Percentiles rank a stretch among this genome's conserved stretches.
Evolutionary conservation across 2,888 invertebrate genomes (phyloP).

Genomic region (Salticus scenicus): DNA sequence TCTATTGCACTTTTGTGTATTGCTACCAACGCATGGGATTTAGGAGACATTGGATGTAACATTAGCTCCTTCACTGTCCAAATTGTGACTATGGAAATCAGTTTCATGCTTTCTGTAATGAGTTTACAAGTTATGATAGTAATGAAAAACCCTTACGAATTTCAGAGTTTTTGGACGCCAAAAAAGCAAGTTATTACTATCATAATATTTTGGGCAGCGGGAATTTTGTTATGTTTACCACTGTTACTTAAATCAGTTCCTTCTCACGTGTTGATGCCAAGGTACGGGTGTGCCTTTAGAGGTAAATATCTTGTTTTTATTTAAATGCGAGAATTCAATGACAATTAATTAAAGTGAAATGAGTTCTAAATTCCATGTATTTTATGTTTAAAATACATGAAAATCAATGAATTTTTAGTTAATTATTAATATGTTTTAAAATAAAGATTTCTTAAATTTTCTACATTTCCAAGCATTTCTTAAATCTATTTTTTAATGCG

Average conservation of each 20-base stretch:
- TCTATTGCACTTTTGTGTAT: conserved; percentile 64
- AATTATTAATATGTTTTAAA: too few relatives aligned
- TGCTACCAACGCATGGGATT: conserved; percentile 69
- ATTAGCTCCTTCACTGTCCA: conserved; percentile 71
- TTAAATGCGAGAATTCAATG: too few relatives aligned
- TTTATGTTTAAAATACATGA: too few relatives aligned
- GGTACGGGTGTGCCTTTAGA: conserved; percentile 72
- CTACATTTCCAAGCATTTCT: too few relatives aligned
- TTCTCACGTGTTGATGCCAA: conserved; percentile 70
- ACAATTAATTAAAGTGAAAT: too few relatives aligned
- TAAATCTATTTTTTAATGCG: too few relatives aligned
- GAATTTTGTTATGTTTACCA: conserved; percentile 71
- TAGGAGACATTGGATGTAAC: conserved; percentile 70
- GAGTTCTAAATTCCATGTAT: too few relatives aligned
- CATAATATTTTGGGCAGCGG: conserved; percentile 69
- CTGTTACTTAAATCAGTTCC: conserved; percentile 70
- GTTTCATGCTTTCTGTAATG: conserved; percentile 70
- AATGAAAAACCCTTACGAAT: conserved; percentile 56
- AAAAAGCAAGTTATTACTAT: conserved; percentile 69
- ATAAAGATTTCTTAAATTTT: too few relatives aligned
- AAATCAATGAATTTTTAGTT: too few relatives aligned
- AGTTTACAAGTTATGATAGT: conserved; percentile 70
- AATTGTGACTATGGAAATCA: conserved; percentile 71
- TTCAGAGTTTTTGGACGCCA: conserved; percentile 70
- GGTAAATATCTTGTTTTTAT: conserved; percentile 56